Base-by-base conservation (phyloP, 2,113 vertebrate species). In the Alligator mississippiensis region DNA sequence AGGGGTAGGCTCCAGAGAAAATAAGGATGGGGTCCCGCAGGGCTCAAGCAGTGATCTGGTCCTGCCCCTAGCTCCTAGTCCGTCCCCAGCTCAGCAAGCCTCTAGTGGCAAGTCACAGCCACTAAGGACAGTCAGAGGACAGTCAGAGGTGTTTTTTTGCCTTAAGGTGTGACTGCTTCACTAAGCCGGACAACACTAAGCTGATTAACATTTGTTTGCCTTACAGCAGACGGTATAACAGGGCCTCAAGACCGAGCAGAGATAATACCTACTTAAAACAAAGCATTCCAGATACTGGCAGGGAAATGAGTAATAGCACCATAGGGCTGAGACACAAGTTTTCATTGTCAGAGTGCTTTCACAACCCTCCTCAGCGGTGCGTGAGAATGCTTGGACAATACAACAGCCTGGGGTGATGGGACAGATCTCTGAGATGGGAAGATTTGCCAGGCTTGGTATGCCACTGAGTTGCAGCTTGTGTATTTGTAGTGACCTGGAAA, bases 261-360 rank as follows among this genome's bases (percentile, higher is more conserved):
- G 78, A 91, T 89, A 94, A 93, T 94, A 88, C 87, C 47, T 95
- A 84, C 90, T 89, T 85, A 92, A 95, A 94, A 86, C 70, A 28
- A 83, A 61, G 55, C 76, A 22, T 76, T 62, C 2, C 2, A 88
- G 88, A 84, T 17, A 14, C 61, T 30, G 85, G 27, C 58, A 93
- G 75, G 63, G 12, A 27, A 85, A 63, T 70, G 63, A 85, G 93
- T 81, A 90, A 15, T 47, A 91, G 88, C 75, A n/a, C 34, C 68
- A 47, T 22, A 25, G 58, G n/a, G 90, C 75, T 77, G 83, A 95
- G 76, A 12, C 11, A 64, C n/a, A 93, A 11, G 38, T 82, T 92
- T 21, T 86, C 76, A 24, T 28, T 88, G 9, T 61, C 79, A 79
- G 60, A 80, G 17, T 17, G 19, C 64, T 47, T 89, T 81, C 24